These are phyloP conservation scores for Ditula angustiorana DNA, from an alignment of 2,888 invertebrate species.

Conservation along the genomic window DNA sequence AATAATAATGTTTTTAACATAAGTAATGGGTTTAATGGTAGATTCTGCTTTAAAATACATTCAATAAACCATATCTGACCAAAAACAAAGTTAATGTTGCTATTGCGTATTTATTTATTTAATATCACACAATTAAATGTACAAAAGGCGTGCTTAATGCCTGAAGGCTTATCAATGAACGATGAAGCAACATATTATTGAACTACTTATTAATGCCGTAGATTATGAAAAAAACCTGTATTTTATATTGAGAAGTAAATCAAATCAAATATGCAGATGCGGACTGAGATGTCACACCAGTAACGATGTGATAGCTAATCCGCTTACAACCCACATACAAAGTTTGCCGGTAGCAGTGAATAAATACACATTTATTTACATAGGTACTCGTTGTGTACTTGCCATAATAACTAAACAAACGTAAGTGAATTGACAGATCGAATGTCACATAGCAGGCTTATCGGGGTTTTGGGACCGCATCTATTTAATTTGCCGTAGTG, in stretches of 20 bases:
- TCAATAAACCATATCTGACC: not conserved
- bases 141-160: too few species aligned
- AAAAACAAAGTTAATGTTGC: not conserved
- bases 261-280: not conserved
- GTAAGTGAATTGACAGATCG: conserved; percentile 12
- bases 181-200: not conserved
- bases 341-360: conserved; percentile 32
- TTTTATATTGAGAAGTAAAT: not conserved
- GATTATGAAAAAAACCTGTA: not conserved
- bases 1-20: too few species aligned
- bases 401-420: conserved; percentile 26
- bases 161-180: too few species aligned
- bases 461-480: not conserved
- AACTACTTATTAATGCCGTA: not conserved
- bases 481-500: not conserved
- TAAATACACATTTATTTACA: conserved; percentile 36
- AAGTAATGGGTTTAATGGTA: not conserved
- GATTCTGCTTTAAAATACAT: not conserved
- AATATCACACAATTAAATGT: too few species aligned
- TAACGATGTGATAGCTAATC: conserved; percentile 23
- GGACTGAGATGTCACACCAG: conserved; percentile 15
- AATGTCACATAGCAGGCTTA: conserved; percentile 16
- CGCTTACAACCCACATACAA: conserved; percentile 37
- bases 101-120: too few species aligned
- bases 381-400: conserved; percentile 25